phyloP scores from a whole-genome alignment of 2,113 vertebrate species.

The Cochlearius cochlearius region DNA sequence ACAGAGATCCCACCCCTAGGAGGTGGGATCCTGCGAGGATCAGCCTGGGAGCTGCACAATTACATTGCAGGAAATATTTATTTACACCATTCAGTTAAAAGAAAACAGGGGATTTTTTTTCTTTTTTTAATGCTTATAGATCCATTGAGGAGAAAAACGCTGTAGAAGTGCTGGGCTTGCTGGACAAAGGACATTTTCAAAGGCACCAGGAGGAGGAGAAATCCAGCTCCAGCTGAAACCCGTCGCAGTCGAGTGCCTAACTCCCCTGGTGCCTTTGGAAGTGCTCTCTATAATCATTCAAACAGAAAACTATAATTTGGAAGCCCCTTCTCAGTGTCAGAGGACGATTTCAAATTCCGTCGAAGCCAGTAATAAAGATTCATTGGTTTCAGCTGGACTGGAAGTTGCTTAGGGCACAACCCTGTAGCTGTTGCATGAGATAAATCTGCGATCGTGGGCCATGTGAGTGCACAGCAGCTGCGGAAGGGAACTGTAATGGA shows the following conservation, averaged over 20 bases:
- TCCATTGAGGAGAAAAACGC: not conserved
- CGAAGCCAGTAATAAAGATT: not conserved
- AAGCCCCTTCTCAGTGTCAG: not conserved
- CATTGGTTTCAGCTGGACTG: conserved; percentile 4
- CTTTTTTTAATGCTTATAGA: not conserved
- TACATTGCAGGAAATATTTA: not conserved
- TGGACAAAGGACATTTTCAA: conserved; percentile 23
- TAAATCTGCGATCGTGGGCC: not conserved
- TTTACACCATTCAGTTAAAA: not conserved
- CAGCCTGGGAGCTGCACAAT: not conserved
- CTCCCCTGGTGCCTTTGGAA: conserved; percentile 33
- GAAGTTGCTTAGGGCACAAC: not conserved
- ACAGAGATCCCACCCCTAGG: not conserved
- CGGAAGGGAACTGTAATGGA: not conserved
- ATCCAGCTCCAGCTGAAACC: not conserved
- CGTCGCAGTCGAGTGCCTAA: not conserved
- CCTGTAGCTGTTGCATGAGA: not conserved
- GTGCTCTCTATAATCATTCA: not conserved
- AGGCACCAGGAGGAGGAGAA: not conserved
- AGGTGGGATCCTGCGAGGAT: too few relatives aligned
- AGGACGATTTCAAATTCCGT: not conserved
- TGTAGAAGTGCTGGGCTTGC: not conserved
- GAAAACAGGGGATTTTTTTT: not conserved
- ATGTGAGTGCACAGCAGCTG: not conserved
- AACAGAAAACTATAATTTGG: conserved; percentile 11